These are phyloP conservation scores for Oncorhynchus keta DNA, from an alignment of 2,113 vertebrate species.

Conservation along the genomic window DNA sequence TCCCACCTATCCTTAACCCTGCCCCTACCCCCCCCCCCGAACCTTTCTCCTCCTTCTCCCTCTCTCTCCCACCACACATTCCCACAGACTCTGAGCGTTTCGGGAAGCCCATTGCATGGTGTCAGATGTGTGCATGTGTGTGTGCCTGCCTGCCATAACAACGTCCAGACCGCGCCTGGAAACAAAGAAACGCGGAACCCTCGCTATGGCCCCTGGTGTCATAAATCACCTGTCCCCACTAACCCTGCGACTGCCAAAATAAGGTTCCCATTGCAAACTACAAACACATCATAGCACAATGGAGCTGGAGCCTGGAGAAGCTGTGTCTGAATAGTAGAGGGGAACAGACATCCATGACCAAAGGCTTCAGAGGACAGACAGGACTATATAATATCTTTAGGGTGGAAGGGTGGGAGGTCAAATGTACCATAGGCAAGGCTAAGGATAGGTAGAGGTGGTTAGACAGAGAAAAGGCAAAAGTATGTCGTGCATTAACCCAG, in stretches of 20 bases:
- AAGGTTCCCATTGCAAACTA: slow-evolving; percentile 60
- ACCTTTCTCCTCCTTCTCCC: slow-evolving; percentile 24
- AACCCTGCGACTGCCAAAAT: slow-evolving; percentile 55
- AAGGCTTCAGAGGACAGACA: neutral
- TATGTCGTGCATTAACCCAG: too few relatives aligned
- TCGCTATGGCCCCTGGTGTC: neutral
- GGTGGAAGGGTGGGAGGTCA: too few relatives aligned
- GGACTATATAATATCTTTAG: too few relatives aligned
- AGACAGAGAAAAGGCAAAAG: too few relatives aligned
- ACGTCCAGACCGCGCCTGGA: slow-evolving; percentile 47
- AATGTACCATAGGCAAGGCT: too few relatives aligned
- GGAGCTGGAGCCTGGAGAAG: slow-evolving; percentile 31
- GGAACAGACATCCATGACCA: slow-evolving; percentile 37
- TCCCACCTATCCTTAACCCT: slow-evolving; percentile 36
- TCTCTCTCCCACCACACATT: slow-evolving; percentile 22
- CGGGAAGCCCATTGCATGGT: slow-evolving; percentile 25
- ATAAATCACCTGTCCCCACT: slow-evolving; percentile 65
- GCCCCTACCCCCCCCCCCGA: slow-evolving; percentile 4
- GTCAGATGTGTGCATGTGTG: too few relatives aligned
- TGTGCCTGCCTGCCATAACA: slow-evolving; percentile 36
- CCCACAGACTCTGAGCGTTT: slow-evolving; percentile 38
- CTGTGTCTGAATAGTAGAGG: slow-evolving; percentile 4
- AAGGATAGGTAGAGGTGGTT: too few relatives aligned
- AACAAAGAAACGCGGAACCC: slow-evolving; percentile 38
- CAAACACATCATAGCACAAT: slow-evolving; percentile 12